Conservation (phyloP, 2,888 invertebrate species). For the Dione juno region DNA sequence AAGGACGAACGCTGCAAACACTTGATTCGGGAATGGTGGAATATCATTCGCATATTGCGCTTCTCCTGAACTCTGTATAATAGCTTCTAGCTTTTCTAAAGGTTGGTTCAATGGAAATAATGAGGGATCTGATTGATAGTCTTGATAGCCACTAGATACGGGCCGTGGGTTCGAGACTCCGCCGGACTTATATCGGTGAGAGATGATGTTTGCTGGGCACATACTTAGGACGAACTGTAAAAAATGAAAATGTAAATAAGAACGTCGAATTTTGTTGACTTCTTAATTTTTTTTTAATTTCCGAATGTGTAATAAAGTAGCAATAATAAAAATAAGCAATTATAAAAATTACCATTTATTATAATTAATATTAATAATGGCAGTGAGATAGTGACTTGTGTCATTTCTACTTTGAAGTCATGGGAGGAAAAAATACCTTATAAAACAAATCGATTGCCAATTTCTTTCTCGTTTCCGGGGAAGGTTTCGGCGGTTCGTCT, state of each 20-base stretch:
- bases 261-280: not conserved
- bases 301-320: no score
- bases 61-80: conserved; percentile 86
- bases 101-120: conserved; percentile 88
- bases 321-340: no score
- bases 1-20: conserved; percentile 87
- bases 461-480: conserved; percentile 86
- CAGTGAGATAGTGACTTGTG: no score
- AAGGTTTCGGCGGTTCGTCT: conserved; percentile 85
- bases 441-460: conserved; percentile 90
- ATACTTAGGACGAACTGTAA: conserved; percentile 82
- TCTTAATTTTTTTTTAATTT: no score
- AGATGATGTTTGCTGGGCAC: conserved; percentile 69
- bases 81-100: conserved; percentile 85
- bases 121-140: conserved; percentile 84
- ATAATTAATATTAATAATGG: no score
- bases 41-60: conserved; percentile 87
- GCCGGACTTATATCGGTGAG: conserved; percentile 76
- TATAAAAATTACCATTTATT: not conserved
- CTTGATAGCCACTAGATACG: conserved; percentile 84
- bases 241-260: not conserved
- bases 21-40: conserved; percentile 83
- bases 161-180: conserved; percentile 79
- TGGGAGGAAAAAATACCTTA: conserved; percentile 81
- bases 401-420: no score